Base-by-base conservation (phyloP, 2,888 invertebrate species). In the Allolobophora icterica region DNA sequence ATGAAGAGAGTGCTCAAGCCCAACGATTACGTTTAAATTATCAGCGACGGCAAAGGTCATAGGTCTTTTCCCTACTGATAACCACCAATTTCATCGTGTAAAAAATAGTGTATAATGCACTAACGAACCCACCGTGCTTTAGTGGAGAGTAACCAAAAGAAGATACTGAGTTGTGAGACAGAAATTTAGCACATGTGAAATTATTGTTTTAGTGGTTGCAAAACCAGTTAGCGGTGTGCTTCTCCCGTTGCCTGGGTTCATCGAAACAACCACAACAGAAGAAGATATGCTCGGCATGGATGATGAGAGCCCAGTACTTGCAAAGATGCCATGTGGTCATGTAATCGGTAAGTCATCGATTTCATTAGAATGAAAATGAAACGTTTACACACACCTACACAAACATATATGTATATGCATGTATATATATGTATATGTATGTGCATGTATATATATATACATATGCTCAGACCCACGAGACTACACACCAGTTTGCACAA, bases 251-350 rank as follows among this genome's bases (percentile, higher is more conserved):
- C 87, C 34, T 38, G 87, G 87, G 2, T 87, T n/a, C 87, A 38
- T 87, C 21, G 34, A 87, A 38, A 87, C 38, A 34, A 87, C 87
- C 19, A 38, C 24, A 24, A 87, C 87, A 38, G 35, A 87, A 87
- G 35, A 35, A 24, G 87, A 87, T 87, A 87, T 87, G 87, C 38
- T 87, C 21, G 87, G 38, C 17, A 24, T 87, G 21, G 87, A 87
- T 84, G 33, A 33, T 87, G 87, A 71, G n/a, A 71, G 87, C 35
- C 87, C 35, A 34, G 35, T 34, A 21, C 24, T 33, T n/a, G 87
- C 87, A 34, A 87, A 35, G 87, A 87, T 87, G 87, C 87, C 87
- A 4, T 87, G 87, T 34, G 87, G 87, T 38, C 87, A 87, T 52
- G 87, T 87, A 19, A 87, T 87, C 35, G 87, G 87, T 87, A 35